Evolutionary conservation across 2,888 invertebrate species (phyloP), one percentile per base, ranked within the genome.

Genomic region (Erannis defoliaria): DNA sequence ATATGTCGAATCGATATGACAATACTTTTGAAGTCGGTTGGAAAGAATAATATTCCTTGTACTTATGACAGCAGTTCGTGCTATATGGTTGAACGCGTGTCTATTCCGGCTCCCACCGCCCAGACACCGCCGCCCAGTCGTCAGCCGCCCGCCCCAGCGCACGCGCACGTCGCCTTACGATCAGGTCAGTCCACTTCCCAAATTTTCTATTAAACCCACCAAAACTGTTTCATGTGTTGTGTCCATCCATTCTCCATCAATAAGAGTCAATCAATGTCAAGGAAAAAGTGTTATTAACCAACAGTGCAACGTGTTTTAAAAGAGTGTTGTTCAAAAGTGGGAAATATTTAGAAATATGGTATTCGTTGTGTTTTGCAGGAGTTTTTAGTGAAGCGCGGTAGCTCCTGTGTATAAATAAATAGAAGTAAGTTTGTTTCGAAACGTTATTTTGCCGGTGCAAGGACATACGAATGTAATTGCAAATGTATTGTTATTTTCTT

Each of bases 91-190:
- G 21, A 38, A 40, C 16, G 37, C 21, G 18, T 40, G 38, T 62
- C 62, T 62, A 62, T 62, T 62, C 62, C 62, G 42, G 56, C 53
- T 14, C 38, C 40, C 19, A 40, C 37, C 60, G 84, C 81, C 81
- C 81, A 72, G 69, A 74, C 82, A 80, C 86, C 84, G 88, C 88
- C 91, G 90, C 91, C 90, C 91, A 91, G 91, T 91, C 88, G 77
- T 73, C 85, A 77, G 80, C 89, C 86, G 89, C 88, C 91, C 92
- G 92, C 92, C 91, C 81, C 82, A 72, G 80, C 83, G 82, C 86
- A 84, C 88, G 82, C 82, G 80, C 80, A 73, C 68, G 72, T 72
- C 59, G 65, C 68, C 63, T 64, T 65, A 19, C 10, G 55, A 62
- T 49, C 79, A 84, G 89, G 89, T 89, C 67, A 88, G 89, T 80